phyloP scores from a whole-genome alignment of 2,888 invertebrate genomes.

The Micropterix aruncella region DNA sequence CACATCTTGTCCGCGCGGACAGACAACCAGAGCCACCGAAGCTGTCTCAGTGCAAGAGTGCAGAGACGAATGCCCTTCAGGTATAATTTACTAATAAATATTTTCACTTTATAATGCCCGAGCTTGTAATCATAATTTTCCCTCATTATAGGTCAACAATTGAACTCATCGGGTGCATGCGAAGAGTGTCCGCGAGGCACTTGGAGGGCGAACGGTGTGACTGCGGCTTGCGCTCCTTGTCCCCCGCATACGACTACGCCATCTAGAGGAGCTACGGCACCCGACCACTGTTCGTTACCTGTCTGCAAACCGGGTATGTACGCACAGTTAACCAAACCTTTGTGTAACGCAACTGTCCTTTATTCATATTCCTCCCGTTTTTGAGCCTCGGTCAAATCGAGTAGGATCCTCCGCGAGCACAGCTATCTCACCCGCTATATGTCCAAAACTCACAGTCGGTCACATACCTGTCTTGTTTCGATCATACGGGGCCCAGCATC shows the following conservation, averaged over 20 bases:
- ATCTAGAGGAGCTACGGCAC: constrained; percentile 64
- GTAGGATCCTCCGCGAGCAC: too few species aligned
- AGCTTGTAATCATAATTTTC: background rate
- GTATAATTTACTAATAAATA: constrained; percentile 15
- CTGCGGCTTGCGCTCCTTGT: constrained; percentile 78
- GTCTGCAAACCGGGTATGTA: constrained; percentile 63
- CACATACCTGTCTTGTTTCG: too few species aligned
- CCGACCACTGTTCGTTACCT: constrained; percentile 87
- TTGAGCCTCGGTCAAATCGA: too few species aligned
- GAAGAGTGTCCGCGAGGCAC: constrained; percentile 85
- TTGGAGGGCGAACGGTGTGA: constrained; percentile 73
- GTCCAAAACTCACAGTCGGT: too few species aligned
- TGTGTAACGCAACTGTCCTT: too few species aligned
- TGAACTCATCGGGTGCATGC: constrained; percentile 79
- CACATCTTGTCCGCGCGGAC: constrained; percentile 75
- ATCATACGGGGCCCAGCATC: too few species aligned
- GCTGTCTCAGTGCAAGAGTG: constrained; percentile 80
- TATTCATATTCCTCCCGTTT: too few species aligned
- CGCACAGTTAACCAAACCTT: too few species aligned
- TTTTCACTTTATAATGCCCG: background rate
- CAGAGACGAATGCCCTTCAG: constrained; percentile 75
- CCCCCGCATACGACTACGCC: constrained; percentile 86
- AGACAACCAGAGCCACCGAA: constrained; percentile 83
- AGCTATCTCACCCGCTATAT: too few species aligned
- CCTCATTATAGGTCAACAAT: constrained; percentile 50